These are phyloP conservation scores for Neomorphus geoffroyi DNA, from an alignment of 2,797 vertebrate species.

Conservation along the genomic window DNA sequence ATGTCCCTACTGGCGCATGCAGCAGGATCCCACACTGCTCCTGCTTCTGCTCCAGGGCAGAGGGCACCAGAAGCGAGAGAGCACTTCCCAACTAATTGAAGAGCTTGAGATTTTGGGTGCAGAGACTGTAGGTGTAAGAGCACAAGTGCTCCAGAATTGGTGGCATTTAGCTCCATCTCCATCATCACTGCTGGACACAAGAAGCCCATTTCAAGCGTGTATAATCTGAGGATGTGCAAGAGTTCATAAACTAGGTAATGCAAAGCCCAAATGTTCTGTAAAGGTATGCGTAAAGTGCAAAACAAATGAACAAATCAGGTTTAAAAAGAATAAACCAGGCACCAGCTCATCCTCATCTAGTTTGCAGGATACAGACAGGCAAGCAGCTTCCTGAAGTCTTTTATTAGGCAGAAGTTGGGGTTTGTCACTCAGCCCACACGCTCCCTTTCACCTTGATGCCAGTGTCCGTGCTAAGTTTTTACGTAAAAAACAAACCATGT, in stretches of 20 bases:
- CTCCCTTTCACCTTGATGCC: not conserved
- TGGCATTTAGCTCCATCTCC: not conserved
- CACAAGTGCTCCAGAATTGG: fast-evolving
- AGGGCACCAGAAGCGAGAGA: fast-evolving
- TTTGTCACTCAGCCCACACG: not conserved
- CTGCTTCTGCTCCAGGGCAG: fast-evolving
- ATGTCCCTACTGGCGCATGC: fast-evolving
- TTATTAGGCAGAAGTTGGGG: not conserved
- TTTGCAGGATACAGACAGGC: not conserved
- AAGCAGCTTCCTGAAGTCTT: fast-evolving
- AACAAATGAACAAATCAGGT: not conserved
- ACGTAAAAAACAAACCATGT: fast-evolving
- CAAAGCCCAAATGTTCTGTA: not conserved
- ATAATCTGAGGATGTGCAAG: not conserved
- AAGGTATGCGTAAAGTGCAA: not conserved
- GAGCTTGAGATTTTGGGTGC: not conserved
- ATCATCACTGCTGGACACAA: fast-evolving
- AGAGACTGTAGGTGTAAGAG: fast-evolving
- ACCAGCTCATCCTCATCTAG: not conserved
- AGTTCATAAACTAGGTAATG: not conserved
- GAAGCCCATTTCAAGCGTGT: not conserved
- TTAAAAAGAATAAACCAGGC: not conserved
- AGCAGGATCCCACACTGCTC: not conserved
- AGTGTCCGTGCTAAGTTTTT: not conserved
- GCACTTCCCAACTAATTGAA: not conserved